A percentile compares a stretch with the other conserved stretches of the same genome.
Conservation (phyloP, 2,797 vertebrate species). For the Galaxias olidus region DNA sequence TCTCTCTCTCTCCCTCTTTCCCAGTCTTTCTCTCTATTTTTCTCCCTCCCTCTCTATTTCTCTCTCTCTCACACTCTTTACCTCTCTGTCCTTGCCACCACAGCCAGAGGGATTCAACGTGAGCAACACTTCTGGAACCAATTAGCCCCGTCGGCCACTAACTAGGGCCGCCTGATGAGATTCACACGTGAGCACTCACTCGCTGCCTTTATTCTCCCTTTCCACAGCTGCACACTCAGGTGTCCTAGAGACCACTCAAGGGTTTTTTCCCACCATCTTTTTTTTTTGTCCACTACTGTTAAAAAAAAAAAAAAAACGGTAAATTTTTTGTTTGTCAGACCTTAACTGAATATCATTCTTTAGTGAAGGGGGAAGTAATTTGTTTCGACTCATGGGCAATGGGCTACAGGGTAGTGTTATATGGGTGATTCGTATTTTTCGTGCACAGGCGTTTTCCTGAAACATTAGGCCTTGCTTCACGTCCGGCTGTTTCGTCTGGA, state of each 20-base stretch:
- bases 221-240: slow-evolving; percentile 91
- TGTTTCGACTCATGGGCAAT: slow-evolving; percentile 46
- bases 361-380: background rate
- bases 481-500: slow-evolving; percentile 50
- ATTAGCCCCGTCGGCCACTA: slow-evolving; percentile 91
- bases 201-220: slow-evolving; percentile 78
- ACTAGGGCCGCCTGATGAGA: slow-evolving; percentile 83
- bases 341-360: background rate
- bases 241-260: slow-evolving; percentile 75
- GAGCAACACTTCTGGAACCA: slow-evolving; percentile 89
- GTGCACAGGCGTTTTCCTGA: slow-evolving; percentile 23
- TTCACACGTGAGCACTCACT: slow-evolving; percentile 88
- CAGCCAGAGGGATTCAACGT: slow-evolving; percentile 72
- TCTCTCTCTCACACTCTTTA: background rate
- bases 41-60: background rate
- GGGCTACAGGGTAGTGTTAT: slow-evolving; percentile 47
- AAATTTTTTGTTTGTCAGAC: no score
- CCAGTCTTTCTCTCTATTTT: no score
- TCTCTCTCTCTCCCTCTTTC: slow-evolving; percentile 47
- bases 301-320: no score
- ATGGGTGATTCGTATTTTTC: slow-evolving; percentile 40
- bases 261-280: slow-evolving; percentile 15
- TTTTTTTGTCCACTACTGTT: no score
- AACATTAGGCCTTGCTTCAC: slow-evolving; percentile 62
- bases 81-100: slow-evolving; percentile 72